phyloP scores from a whole-genome alignment of 2,888 invertebrate species.

The Argyra leucocephala region DNA sequence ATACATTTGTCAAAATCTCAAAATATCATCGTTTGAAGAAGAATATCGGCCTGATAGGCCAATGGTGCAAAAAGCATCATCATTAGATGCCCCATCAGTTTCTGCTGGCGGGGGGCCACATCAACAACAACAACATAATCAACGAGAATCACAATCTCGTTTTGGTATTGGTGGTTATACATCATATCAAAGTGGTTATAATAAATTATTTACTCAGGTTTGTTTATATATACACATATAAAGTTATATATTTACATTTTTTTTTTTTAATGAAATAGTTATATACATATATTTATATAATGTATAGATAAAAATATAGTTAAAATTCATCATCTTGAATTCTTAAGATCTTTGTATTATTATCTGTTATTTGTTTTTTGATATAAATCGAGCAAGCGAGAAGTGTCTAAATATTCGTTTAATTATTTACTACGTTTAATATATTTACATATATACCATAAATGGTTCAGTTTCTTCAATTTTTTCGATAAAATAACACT shows the following conservation, averaged over 20 bases:
- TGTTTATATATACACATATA: slow-evolving; percentile 15
- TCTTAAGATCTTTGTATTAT: too few species aligned
- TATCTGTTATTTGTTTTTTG: too few species aligned
- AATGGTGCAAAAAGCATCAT: slow-evolving; percentile 45
- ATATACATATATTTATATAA: background rate
- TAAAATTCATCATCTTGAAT: too few species aligned
- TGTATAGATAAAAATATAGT: too few species aligned
- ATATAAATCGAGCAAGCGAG: too few species aligned
- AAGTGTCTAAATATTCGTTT: too few species aligned
- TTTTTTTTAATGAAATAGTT: background rate
- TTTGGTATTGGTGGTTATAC: slow-evolving; percentile 44
- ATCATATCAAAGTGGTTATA: slow-evolving; percentile 44
- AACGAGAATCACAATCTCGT: slow-evolving; percentile 42
- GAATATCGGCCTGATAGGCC: slow-evolving; percentile 44
- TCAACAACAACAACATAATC: too few species aligned
- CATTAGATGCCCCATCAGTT: slow-evolving; percentile 43
- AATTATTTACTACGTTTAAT: too few species aligned
- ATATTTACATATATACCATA: too few species aligned
- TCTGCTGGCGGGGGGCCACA: slow-evolving; percentile 33
- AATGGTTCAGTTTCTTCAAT: too few species aligned
- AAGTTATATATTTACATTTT: background rate
- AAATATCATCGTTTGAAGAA: slow-evolving; percentile 45
- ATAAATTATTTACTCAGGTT: slow-evolving; percentile 45
- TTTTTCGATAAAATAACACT: too few species aligned
- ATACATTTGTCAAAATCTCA: too few species aligned